Percentiles rank a stretch among this genome's conserved stretches.
Evolutionary conservation across 2,888 invertebrate genomes (phyloP).

Genomic region (Chymomyza caudatula): DNA sequence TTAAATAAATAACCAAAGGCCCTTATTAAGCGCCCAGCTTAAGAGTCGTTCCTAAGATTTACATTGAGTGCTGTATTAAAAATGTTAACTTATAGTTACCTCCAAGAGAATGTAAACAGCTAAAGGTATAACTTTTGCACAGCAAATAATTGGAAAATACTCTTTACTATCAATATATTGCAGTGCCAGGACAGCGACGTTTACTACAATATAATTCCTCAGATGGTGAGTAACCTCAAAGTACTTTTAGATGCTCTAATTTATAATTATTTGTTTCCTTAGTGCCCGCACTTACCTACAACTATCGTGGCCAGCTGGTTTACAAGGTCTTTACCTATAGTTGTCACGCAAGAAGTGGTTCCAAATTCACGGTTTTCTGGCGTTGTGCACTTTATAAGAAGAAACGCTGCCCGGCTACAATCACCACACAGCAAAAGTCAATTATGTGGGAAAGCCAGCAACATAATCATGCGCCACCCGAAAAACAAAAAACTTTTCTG

Average conservation of each 20-base stretch:
- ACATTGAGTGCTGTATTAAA: too few species aligned
- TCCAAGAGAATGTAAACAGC: too few species aligned
- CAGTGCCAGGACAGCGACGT: not conserved
- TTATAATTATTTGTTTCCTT: not conserved
- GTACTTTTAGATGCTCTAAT: not conserved
- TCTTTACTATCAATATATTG: not conserved
- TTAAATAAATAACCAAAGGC: not conserved
- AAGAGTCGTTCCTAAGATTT: too few species aligned
- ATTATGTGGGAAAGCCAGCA: constrained; percentile 51
- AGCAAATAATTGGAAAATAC: not conserved
- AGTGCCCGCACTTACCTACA: constrained; percentile 63
- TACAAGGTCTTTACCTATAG: constrained; percentile 68
- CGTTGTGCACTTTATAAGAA: constrained; percentile 71
- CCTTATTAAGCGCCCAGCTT: not conserved
- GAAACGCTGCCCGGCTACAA: constrained; percentile 62
- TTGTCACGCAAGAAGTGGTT: constrained; percentile 57
- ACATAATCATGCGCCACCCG: constrained; percentile 72
- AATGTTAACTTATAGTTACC: too few species aligned
- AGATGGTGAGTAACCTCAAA: not conserved
- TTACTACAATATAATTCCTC: not conserved
- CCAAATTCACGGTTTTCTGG: constrained; percentile 69
- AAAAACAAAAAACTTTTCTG: constrained; percentile 42
- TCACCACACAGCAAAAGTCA: constrained; percentile 72
- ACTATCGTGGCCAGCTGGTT: constrained; percentile 74
- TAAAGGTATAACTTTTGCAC: too few species aligned